Conservation (phyloP, 2,797 vertebrate genomes). For the Diceros bicornis region DNA sequence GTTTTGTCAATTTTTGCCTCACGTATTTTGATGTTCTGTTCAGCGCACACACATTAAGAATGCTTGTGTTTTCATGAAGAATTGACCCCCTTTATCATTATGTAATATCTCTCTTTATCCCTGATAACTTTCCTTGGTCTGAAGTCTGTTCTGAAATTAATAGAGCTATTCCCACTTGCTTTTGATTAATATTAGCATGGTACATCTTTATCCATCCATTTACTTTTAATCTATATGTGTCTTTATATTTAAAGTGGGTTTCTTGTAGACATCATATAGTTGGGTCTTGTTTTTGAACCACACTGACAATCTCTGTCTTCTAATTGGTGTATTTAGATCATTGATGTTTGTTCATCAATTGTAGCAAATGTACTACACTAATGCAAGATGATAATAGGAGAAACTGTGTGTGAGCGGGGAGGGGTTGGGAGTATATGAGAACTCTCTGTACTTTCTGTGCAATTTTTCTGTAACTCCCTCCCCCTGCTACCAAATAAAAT, state of each 20-base stretch:
- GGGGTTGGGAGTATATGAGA: no score
- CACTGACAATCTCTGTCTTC: background rate
- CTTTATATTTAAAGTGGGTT: background rate
- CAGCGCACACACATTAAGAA: background rate
- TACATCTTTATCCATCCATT: background rate
- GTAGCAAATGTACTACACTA: no score
- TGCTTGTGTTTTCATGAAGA: background rate
- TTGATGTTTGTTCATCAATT: background rate
- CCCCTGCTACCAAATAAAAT: no score
- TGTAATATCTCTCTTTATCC: background rate
- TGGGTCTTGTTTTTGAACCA: background rate
- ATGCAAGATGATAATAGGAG: no score
- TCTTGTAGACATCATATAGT: background rate
- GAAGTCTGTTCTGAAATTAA: background rate
- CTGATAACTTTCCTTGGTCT: background rate
- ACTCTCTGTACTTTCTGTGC: no score
- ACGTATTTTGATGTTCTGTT: background rate
- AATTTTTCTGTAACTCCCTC: no score
- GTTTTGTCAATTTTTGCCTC: background rate
- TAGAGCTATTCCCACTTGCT: background rate
- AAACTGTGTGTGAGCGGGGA: no score
- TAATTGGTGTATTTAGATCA: background rate
- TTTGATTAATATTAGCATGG: background rate
- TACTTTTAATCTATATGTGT: background rate
- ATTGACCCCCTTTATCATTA: background rate